These are phyloP conservation scores for Puntigrus tetrazona DNA, from an alignment of 2,113 vertebrate genomes.

Conservation along the genomic window DNA sequence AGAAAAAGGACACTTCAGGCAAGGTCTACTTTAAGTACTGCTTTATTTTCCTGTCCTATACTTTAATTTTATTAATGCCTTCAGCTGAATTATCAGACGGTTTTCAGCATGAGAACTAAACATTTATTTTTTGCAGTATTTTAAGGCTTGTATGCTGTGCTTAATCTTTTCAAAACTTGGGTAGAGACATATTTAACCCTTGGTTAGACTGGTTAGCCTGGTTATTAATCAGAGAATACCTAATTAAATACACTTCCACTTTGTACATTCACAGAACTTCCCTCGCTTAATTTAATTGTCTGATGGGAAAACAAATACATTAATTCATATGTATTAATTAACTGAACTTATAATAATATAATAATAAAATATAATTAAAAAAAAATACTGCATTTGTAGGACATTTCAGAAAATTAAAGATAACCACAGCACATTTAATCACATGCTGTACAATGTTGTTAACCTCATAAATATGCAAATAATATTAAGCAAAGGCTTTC, in stretches of 20 bases:
- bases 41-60: not conserved
- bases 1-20: not conserved
- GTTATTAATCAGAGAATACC: not conserved
- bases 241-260: not conserved
- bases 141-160: not conserved
- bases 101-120: not conserved
- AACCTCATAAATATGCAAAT: not conserved
- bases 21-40: constrained; percentile 15
- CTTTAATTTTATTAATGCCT: not conserved
- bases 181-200: not conserved
- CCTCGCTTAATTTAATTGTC: not conserved
- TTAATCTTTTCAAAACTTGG: not conserved
- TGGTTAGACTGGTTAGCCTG: not conserved
- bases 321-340: too few relatives aligned
- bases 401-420: not conserved
- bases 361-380: too few relatives aligned
- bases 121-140: not conserved
- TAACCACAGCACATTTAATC: not conserved
- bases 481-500: not conserved
- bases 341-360: not conserved
- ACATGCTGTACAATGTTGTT: not conserved
- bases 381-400: not conserved
- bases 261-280: not conserved
- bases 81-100: not conserved
- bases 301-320: not conserved